Percentiles rank a stretch among this genome's conserved stretches.
Conservation (phyloP, 2,113 vertebrate species). For the Ariopsis seemanni region DNA sequence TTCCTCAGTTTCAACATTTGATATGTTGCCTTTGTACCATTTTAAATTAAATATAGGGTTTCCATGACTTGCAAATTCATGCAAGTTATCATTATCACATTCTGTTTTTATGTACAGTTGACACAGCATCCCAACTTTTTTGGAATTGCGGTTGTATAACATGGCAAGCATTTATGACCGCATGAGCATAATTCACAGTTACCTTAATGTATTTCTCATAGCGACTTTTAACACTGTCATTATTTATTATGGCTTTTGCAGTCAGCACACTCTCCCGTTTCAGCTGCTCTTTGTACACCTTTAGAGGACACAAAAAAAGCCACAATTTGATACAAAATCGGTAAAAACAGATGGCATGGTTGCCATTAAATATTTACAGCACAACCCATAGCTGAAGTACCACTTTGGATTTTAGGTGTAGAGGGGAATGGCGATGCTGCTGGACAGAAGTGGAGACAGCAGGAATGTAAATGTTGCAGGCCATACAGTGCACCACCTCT, state of each 20-base stretch:
- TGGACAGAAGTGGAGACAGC: conserved; percentile 81
- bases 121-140: too few relatives aligned
- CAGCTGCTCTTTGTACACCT: conserved; percentile 86
- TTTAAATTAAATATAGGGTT: too few relatives aligned
- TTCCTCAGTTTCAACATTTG: too few relatives aligned
- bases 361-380: background rate
- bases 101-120: too few relatives aligned
- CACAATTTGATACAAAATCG: background rate
- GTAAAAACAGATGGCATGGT: background rate
- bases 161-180: background rate
- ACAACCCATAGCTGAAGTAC: conserved; percentile 53
- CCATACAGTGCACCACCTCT: conserved; percentile 83
- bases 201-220: conserved; percentile 86
- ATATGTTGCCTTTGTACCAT: too few relatives aligned
- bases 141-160: too few relatives aligned
- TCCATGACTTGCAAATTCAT: too few relatives aligned
- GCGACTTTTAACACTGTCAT: conserved; percentile 81
- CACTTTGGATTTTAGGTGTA: conserved; percentile 80
- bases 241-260: conserved; percentile 86
- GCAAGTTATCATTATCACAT: too few relatives aligned
- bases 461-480: conserved; percentile 81
- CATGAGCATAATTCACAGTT: conserved; percentile 19
- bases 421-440: conserved; percentile 79
- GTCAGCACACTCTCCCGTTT: conserved; percentile 85
- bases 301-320: conserved; percentile 44